A percentile compares a stretch with the other conserved stretches of the same genome.
These are phyloP conservation scores for Aeoliscus strigatus DNA, from an alignment of 2,797 vertebrate genomes.

Conservation along the genomic window DNA sequence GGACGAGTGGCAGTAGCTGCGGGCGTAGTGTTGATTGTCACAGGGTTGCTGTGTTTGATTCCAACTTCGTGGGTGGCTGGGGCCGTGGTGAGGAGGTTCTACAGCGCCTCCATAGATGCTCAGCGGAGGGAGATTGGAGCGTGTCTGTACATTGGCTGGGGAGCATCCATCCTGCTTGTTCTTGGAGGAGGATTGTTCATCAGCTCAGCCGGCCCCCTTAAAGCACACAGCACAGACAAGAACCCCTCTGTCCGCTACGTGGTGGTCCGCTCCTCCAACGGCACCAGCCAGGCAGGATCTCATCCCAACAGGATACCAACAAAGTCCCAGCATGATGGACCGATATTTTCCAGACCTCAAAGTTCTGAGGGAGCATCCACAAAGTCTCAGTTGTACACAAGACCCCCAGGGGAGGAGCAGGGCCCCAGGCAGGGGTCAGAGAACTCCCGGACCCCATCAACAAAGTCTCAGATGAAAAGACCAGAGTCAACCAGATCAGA, in stretches of 20 bases:
- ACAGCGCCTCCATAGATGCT: constrained; percentile 72
- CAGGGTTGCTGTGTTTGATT: constrained; percentile 74
- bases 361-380: constrained; percentile 21
- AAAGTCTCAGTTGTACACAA: constrained; percentile 19
- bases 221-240: constrained; percentile 39
- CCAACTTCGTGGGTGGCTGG: constrained; percentile 73
- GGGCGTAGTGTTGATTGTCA: constrained; percentile 62
- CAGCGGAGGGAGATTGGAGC: constrained; percentile 88
- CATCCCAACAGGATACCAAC: constrained; percentile 17
- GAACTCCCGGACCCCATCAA: constrained; percentile 52
- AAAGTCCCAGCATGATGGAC: constrained; percentile 19
- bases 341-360: constrained; percentile 23
- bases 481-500: constrained; percentile 41
- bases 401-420: constrained; percentile 21
- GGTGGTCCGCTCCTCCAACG: constrained; percentile 59
- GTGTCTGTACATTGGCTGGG: constrained; percentile 90
- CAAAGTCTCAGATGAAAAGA: constrained; percentile 63
- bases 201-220: constrained; percentile 52
- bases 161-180: constrained; percentile 77
- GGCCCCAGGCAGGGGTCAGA: constrained; percentile 29
- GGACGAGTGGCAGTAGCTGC: constrained; percentile 65
- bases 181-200: constrained; percentile 86
- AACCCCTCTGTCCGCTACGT: constrained; percentile 65
- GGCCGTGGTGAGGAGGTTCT: constrained; percentile 70
- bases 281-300: constrained; percentile 39